Percentiles rank a stretch among this genome's conserved stretches.
These are phyloP conservation scores for Siniperca scherzeri DNA, from an alignment of 2,797 vertebrate genomes.

Conservation along the genomic window DNA sequence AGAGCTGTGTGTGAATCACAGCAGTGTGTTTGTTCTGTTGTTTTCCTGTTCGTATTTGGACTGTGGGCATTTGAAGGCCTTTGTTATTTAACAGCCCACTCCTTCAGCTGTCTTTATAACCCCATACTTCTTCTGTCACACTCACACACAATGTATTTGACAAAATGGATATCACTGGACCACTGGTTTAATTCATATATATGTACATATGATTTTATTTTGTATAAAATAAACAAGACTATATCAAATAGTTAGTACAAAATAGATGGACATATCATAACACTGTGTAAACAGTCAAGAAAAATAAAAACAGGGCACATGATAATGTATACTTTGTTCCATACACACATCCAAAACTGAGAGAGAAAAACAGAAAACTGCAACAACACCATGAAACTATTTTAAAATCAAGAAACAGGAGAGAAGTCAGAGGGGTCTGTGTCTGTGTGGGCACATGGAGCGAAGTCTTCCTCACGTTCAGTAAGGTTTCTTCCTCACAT, in stretches of 20 bases:
- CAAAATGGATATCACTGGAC: background rate
- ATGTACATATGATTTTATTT: constrained; percentile 41
- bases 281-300: constrained; percentile 6
- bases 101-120: background rate
- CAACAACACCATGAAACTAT: background rate
- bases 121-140: background rate
- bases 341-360: background rate
- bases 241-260: constrained; percentile 27
- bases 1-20: background rate
- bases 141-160: background rate
- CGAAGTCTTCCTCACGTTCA: background rate
- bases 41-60: background rate
- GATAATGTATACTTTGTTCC: background rate
- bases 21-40: background rate
- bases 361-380: background rate
- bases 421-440: background rate
- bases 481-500: background rate
- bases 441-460: background rate
- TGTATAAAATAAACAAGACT: constrained; percentile 34
- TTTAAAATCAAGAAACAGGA: background rate
- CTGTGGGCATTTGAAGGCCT: no score
- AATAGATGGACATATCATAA: constrained; percentile 2
- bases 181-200: constrained; percentile 3
- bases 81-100: background rate
- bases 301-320: constrained; percentile 19